These are phyloP conservation scores for Thunnus albacares DNA, from an alignment of 2,797 vertebrate species.

Conservation along the genomic window DNA sequence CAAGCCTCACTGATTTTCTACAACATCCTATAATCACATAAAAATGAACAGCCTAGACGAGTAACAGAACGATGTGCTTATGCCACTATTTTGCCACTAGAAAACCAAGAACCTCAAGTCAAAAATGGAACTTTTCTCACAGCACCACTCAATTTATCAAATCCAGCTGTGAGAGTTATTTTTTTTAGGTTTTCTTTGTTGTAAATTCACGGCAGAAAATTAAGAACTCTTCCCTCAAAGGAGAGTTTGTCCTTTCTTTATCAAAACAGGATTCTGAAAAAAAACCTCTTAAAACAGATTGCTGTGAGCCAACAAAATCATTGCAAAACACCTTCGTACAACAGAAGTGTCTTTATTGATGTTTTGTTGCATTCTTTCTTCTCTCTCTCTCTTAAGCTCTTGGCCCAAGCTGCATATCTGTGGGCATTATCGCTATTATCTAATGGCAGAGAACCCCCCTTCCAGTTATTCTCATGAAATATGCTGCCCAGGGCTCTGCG, in stretches of 20 bases:
- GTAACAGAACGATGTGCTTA: slow-evolving; percentile 2
- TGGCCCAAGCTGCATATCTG: slow-evolving; percentile 23
- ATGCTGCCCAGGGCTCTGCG: slow-evolving; percentile 21
- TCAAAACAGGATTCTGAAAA: slow-evolving; percentile 30
- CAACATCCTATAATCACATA: slow-evolving; percentile 52
- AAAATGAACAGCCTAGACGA: slow-evolving; percentile 30
- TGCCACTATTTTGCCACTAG: neutral
- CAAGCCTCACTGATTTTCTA: slow-evolving; percentile 64
- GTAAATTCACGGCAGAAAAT: slow-evolving; percentile 23
- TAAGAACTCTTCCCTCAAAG: neutral
- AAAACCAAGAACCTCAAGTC: neutral
- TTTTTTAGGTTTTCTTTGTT: neutral
- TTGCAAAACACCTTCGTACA: slow-evolving; percentile 62
- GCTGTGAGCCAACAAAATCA: slow-evolving; percentile 29
- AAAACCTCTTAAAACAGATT: slow-evolving; percentile 7
- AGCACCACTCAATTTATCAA: neutral
- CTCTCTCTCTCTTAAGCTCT: slow-evolving; percentile 36
- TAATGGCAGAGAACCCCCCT: slow-evolving; percentile 36
- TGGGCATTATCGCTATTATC: slow-evolving; percentile 38
- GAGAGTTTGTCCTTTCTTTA: neutral
- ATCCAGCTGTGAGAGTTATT: slow-evolving; percentile 6
- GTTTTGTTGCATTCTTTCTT: slow-evolving; percentile 32
- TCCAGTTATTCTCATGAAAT: slow-evolving; percentile 49
- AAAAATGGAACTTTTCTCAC: neutral
- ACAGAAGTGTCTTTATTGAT: slow-evolving; percentile 32